These are phyloP conservation scores for Drosophila novamexicana DNA, from an alignment of 1,140 invertebrate genomes.

Conservation along the genomic window DNA sequence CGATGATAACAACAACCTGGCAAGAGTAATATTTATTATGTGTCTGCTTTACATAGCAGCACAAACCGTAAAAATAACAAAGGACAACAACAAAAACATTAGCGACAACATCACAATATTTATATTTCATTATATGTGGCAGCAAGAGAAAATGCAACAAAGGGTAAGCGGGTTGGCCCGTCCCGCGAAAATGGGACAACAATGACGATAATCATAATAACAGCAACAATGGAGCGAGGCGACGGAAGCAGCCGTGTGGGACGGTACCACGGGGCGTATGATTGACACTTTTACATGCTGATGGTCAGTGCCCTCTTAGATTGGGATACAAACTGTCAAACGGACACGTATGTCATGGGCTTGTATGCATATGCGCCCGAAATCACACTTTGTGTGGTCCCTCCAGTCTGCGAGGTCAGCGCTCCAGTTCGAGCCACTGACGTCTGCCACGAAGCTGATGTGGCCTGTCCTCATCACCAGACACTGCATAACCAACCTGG, in stretches of 20 bases:
- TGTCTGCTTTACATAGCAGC: constrained; percentile 29
- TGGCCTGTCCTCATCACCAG: not conserved
- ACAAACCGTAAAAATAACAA: constrained; percentile 38
- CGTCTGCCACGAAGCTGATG: constrained; percentile 7
- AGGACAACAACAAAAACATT: constrained; percentile 2
- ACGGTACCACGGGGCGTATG: constrained; percentile 8
- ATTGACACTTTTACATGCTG: constrained; percentile 56
- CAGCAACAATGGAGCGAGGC: constrained; percentile 19
- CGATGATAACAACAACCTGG: constrained; percentile 16
- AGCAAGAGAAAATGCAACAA: constrained; percentile 13
- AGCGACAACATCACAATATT: constrained; percentile 45
- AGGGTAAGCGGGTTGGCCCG: not conserved
- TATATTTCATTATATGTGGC: constrained; percentile 56
- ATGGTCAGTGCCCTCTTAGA: constrained; percentile 2
- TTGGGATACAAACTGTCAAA: not conserved
- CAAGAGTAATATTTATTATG: constrained; percentile 42
- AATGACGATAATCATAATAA: constrained; percentile 47
- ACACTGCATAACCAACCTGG: not conserved
- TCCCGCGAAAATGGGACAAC: constrained; percentile 2
- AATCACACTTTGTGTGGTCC: not conserved
- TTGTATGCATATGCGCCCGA: constrained; percentile 6
- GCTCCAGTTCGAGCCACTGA: constrained; percentile 5
- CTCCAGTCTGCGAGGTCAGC: not conserved
- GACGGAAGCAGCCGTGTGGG: constrained; percentile 6
- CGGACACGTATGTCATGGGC: not conserved